phyloP scores from a whole-genome alignment of 2,797 vertebrate genomes.

The Adelosebastes latens region DNA sequence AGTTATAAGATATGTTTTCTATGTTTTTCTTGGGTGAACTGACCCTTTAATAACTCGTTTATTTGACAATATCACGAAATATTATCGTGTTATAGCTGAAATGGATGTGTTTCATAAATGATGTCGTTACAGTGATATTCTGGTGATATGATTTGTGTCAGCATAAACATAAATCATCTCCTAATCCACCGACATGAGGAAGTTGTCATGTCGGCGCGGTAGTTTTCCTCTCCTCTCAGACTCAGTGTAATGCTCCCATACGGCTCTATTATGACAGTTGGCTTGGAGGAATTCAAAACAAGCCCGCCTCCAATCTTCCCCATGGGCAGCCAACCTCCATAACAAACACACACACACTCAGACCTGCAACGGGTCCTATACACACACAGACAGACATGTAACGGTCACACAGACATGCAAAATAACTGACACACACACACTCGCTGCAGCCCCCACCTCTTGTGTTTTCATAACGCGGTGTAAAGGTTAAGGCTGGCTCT shows the following conservation, averaged over 20 bases:
- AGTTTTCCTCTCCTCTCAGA: conserved; percentile 44
- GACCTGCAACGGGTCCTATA: not conserved
- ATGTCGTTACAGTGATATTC: not conserved
- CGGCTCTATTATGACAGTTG: conserved; percentile 82
- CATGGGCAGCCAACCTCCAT: conserved; percentile 34
- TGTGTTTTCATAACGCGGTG: conserved; percentile 80
- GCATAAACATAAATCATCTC: conserved; percentile 6
- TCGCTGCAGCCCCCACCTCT: conserved; percentile 37
- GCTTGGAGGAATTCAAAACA: conserved; percentile 84
- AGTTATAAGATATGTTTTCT: not conserved
- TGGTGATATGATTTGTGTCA: not conserved
- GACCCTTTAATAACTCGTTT: not conserved
- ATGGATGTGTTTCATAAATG: not conserved
- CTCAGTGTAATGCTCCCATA: conserved; percentile 16
- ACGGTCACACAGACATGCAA: conserved; percentile 35
- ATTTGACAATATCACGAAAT: not conserved
- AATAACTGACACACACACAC: conserved; percentile 27
- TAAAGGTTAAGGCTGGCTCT: conserved; percentile 76
- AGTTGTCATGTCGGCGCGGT: conserved; percentile 15
- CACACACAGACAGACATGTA: conserved; percentile 18
- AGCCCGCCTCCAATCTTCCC: conserved; percentile 62
- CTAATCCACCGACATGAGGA: not conserved
- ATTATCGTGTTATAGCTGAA: not conserved
- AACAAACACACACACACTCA: conserved; percentile 26
- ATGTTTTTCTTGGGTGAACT: not conserved